A percentile compares a stretch with the other conserved stretches of the same genome.
These are phyloP conservation scores for Platysternon megacephalum DNA, from an alignment of 2,113 vertebrate species.

Conservation along the genomic window DNA sequence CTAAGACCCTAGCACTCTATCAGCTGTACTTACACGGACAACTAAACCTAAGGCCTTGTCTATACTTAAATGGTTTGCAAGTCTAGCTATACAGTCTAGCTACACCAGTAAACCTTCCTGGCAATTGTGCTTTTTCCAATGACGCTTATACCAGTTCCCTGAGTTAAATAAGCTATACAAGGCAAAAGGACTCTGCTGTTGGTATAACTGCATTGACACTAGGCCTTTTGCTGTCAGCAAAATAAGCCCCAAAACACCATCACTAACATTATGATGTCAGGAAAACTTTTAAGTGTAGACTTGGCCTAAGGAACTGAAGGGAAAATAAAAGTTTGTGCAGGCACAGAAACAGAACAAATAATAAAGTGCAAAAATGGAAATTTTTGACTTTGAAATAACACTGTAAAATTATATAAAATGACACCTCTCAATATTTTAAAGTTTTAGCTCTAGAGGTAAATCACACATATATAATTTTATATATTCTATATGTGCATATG, in stretches of 20 bases:
- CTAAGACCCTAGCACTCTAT: neutral
- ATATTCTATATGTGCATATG: neutral
- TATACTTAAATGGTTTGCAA: no score
- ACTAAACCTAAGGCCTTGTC: neutral
- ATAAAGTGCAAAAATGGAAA: neutral
- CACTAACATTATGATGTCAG: neutral
- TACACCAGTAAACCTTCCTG: neutral
- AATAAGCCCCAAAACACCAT: neutral
- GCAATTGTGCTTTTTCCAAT: neutral
- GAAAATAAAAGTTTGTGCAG: neutral
- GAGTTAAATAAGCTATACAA: neutral
- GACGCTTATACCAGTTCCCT: neutral
- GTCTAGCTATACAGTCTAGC: neutral
- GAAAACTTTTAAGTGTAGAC: neutral
- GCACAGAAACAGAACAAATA: conserved; percentile 12
- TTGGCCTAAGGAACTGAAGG: neutral
- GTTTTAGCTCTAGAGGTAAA: neutral
- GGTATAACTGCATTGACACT: neutral
- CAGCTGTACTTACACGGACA: accelerated
- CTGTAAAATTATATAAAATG: neutral
- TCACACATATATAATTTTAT: neutral
- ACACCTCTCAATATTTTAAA: neutral
- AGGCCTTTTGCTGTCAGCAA: neutral
- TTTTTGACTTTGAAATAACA: neutral
- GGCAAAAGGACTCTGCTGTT: neutral